Base-by-base conservation (phyloP, 2,888 invertebrate genomes). In the Eurois occulta region DNA sequence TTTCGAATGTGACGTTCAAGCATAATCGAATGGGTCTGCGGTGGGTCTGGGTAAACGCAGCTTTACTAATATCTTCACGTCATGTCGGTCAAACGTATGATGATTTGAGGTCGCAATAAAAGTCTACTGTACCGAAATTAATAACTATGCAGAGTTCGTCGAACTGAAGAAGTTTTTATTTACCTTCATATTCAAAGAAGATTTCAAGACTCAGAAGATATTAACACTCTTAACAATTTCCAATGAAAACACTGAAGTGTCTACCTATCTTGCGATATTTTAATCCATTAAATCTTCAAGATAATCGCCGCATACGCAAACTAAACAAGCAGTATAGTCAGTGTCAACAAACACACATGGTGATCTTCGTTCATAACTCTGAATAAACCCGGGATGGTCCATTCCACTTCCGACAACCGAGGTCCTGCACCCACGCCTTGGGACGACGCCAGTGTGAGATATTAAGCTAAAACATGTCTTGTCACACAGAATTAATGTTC, bases 341-440 rank as follows among this genome's bases (percentile, higher is more conserved):
- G 28, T 43, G 66, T 72, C 73, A 78, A 84, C 75, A 74, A 87
- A 69, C 55, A 72, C 79, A 83, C 82, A 68, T 72, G 85, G 77
- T 43, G 62, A 80, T 67, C 71, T 78, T 78, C 41, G 66, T 78
- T 76, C 60, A 67, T 72, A 72, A 76, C 58, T 78, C 43, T 46
- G 41, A 28, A 46, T 76, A 75, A 72, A 72, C 75, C 38, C 55
- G 68, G 67, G 81, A 76, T 78, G 78, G 71, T 58, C 66, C 43
- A 77, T 62, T 75, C 38, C 46, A 72, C 74, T 85, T 86, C 87
- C 83, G 87, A 76, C 87, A 76, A 69, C n/a, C 77, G 72, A 85
- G 77, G 83, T 81, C 70, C 69, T 72, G 52, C 79, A 64, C 83
- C 86, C 72, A 87, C 86, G 72, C 66, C 24, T 73, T 78, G 73